A percentile compares a stretch with the other conserved stretches of the same genome.
phyloP scores from a whole-genome alignment of 2,888 invertebrate genomes.

The Polydrusus cervinus region DNA sequence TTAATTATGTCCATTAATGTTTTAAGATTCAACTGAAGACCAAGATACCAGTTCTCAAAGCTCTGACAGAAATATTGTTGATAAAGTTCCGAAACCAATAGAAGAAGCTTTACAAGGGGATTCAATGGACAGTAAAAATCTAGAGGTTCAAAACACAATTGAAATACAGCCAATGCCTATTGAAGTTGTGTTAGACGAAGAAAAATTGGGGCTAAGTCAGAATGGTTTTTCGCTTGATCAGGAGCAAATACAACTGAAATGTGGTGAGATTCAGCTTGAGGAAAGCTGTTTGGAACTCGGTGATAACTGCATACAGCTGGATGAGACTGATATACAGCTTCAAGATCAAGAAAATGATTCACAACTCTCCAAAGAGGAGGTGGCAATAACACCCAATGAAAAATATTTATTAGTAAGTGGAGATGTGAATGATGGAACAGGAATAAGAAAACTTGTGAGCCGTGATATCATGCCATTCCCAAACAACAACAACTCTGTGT shows the following conservation, averaged over 20 bases:
- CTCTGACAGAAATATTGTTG: constrained; percentile 19
- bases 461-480: constrained; percentile 59
- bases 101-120: constrained; percentile 5
- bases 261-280: not conserved
- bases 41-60: constrained; percentile 12
- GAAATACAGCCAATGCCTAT: not conserved
- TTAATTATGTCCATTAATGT: not conserved
- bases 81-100: not conserved
- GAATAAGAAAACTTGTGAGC: constrained; percentile 62
- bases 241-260: not conserved
- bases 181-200: not conserved
- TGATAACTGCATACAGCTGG: not conserved
- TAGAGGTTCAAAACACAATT: constrained; percentile 27
- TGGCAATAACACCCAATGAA: not conserved
- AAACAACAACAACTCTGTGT: not conserved
- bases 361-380: too few species aligned
- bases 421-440: constrained; percentile 51
- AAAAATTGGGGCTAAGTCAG: not conserved
- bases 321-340: not conserved
- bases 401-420: not conserved
- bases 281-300: not conserved
- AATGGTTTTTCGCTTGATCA: not conserved
- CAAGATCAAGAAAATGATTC: not conserved
- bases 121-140: constrained; percentile 19
- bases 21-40: constrained; percentile 9